A percentile compares a stretch with the other conserved stretches of the same genome.
Conservation (phyloP, 2,888 invertebrate species). For the Epistrophe eligans region DNA sequence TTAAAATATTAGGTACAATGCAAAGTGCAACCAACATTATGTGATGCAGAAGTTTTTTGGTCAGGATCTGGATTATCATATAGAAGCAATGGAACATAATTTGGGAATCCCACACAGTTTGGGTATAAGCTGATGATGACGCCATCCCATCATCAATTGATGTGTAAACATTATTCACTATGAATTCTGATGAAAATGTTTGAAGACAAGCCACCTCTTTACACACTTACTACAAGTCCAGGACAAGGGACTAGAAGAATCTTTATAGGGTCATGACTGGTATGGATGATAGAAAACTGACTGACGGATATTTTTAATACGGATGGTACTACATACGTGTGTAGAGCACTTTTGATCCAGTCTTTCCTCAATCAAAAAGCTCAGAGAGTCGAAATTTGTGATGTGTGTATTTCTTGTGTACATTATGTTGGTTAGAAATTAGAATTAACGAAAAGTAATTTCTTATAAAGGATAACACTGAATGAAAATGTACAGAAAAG, state of each 20-base stretch:
- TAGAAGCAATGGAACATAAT: conserved; percentile 1
- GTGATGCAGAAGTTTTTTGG: conserved; percentile 2
- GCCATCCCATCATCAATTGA: conserved; percentile 50
- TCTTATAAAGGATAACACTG: conserved; percentile 43
- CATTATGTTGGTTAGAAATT: neutral
- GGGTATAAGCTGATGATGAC: neutral
- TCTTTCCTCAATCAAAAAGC: conserved; percentile 14
- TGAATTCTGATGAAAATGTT: conserved; percentile 14
- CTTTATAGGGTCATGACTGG: conserved; percentile 19
- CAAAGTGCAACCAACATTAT: neutral
- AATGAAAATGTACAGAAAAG: conserved; percentile 1
- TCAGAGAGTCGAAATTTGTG: conserved; percentile 20
- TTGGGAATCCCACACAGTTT: neutral
- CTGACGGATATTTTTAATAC: conserved; percentile 37
- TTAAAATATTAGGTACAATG: neutral
- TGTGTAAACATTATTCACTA: conserved; percentile 53
- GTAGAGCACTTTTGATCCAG: conserved; percentile 1
- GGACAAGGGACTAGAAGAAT: neutral
- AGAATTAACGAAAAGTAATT: conserved; percentile 25
- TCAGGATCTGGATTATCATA: neutral
- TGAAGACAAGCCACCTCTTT: neutral
- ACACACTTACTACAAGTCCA: no score
- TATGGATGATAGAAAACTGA: conserved; percentile 28
- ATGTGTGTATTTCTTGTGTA: neutral
- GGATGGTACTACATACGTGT: neutral